Evolutionary conservation across 2,113 vertebrate species (phyloP).

Genomic region (Rhabdomys dilectus): DNA sequence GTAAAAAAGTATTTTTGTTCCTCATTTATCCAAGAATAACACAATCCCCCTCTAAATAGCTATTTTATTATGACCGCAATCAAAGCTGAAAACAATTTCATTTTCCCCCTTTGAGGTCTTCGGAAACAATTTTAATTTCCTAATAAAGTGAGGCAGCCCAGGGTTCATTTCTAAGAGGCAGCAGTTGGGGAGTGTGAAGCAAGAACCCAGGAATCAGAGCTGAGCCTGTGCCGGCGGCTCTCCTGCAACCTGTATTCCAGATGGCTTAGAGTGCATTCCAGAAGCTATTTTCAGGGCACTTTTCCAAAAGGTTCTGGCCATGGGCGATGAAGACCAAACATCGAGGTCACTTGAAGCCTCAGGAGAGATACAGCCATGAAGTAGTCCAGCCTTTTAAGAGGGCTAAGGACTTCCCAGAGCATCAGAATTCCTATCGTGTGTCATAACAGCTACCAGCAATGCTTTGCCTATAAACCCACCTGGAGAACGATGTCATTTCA

Average conservation of each 20-base stretch:
- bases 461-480: background rate
- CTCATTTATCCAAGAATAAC: conserved; percentile 76
- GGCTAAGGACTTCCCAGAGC: background rate
- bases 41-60: conserved; percentile 49
- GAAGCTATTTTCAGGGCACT: background rate
- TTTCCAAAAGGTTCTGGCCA: background rate
- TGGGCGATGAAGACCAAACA: background rate
- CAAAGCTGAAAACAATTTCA: conserved; percentile 78
- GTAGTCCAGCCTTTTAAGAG: background rate
- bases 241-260: conserved; percentile 54
- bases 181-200: background rate
- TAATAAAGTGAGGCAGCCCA: conserved; percentile 56
- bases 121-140: conserved; percentile 76
- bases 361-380: background rate
- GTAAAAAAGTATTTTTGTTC: conserved; percentile 77
- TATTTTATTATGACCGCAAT: conserved; percentile 77
- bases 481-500: background rate
- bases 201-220: background rate
- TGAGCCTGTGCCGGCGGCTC: background rate
- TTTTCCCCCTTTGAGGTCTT: conserved; percentile 76
- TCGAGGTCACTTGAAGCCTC: conserved; percentile 11
- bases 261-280: conserved; percentile 19
- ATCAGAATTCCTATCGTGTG: accelerated
- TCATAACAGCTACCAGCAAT: background rate
- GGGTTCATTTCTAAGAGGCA: conserved; percentile 49